phyloP scores from a whole-genome alignment of 2,888 invertebrate species.

The Drosophila glabriapex region DNA sequence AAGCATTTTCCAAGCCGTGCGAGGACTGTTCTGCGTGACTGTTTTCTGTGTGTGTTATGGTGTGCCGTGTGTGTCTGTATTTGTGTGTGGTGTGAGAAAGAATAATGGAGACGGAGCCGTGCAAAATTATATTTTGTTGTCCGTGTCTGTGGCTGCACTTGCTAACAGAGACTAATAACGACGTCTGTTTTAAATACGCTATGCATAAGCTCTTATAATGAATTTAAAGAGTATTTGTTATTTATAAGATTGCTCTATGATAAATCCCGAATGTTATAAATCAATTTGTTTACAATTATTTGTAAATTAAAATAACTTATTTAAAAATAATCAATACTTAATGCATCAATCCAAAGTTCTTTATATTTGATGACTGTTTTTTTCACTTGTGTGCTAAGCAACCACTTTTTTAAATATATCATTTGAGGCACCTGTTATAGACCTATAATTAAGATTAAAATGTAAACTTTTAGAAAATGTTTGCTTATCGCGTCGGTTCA shows the following conservation, averaged over 20 bases:
- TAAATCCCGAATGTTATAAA: neutral
- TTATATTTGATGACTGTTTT: neutral
- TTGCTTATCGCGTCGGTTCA: constrained; percentile 1
- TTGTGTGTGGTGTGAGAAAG: constrained; percentile 15
- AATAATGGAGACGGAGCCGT: constrained; percentile 53
- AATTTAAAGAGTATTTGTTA: neutral
- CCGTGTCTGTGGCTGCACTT: constrained; percentile 13
- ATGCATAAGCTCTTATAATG: constrained; percentile 6
- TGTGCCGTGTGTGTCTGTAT: constrained; percentile 2
- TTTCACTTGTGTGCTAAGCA: neutral
- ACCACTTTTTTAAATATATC: neutral
- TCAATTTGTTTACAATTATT: neutral
- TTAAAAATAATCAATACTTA: neutral
- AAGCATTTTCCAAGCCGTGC: constrained; percentile 48
- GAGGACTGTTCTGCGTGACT: constrained; percentile 42
- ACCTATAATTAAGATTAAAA: neutral
- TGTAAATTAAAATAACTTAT: neutral
- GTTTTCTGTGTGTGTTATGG: constrained; percentile 4
- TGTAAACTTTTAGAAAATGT: neutral
- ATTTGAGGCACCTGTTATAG: neutral
- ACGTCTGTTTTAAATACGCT: constrained; percentile 13
- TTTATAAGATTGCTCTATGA: neutral
- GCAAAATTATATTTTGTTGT: constrained; percentile 54
- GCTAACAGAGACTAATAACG: constrained; percentile 2
- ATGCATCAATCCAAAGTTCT: neutral